Conservation (phyloP, 2,888 invertebrate genomes). For the Mesoligia furuncula region DNA sequence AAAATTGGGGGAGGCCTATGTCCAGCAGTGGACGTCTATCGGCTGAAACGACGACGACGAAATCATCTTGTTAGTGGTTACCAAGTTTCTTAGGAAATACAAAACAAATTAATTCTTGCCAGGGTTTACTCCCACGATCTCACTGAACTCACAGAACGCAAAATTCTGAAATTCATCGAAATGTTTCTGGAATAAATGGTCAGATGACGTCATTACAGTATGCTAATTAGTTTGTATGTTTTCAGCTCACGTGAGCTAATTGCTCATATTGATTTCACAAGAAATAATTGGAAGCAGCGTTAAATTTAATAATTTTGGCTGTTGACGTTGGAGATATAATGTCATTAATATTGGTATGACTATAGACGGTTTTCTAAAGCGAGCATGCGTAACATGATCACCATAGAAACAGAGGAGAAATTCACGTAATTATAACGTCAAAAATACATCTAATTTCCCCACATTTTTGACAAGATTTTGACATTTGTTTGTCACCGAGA, state of each 20-base stretch:
- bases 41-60: no score
- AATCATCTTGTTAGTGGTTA: no score
- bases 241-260: constrained; percentile 37
- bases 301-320: constrained; percentile 25
- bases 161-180: constrained; percentile 1
- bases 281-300: constrained; percentile 37
- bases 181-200: constrained; percentile 15
- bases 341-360: neutral
- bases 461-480: no score
- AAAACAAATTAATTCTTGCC: neutral
- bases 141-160: neutral
- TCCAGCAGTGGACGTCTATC: no score
- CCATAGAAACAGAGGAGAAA: neutral
- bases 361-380: neutral
- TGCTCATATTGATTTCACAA: constrained; percentile 53
- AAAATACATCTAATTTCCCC: no score
- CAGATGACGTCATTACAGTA: constrained; percentile 39
- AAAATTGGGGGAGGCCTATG: no score
- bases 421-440: neutral
- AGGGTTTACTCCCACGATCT: neutral
- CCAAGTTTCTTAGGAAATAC: neutral
- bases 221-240: constrained; percentile 43
- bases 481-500: no score
- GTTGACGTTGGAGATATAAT: constrained; percentile 1
- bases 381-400: neutral